phyloP scores from a whole-genome alignment of 2,888 invertebrate genomes.

The Dicycla oo region DNA sequence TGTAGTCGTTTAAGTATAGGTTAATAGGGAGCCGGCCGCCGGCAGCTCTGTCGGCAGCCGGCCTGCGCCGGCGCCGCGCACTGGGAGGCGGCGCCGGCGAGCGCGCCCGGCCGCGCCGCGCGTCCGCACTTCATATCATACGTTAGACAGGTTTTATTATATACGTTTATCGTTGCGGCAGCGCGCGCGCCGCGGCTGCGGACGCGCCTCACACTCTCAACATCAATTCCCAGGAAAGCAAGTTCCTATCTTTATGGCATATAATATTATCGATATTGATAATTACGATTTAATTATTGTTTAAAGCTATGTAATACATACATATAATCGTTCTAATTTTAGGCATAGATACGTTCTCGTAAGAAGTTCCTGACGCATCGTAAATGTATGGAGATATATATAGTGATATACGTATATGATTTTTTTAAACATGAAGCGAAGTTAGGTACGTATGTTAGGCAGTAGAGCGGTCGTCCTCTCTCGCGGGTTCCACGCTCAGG shows the following conservation, averaged over 20 bases:
- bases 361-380: conserved; percentile 91
- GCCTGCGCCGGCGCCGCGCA: conserved; percentile 86
- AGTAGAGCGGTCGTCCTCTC: conserved; percentile 89
- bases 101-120: conserved; percentile 81
- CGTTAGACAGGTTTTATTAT: conserved; percentile 90
- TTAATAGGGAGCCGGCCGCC: conserved; percentile 83
- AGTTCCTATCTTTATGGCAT: conserved; percentile 91
- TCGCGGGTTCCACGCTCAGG: conserved; percentile 78
- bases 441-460: conserved; percentile 90
- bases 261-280: conserved; percentile 91
- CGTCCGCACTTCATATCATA: conserved; percentile 89
- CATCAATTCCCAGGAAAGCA: conserved; percentile 91
- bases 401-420: conserved; percentile 90
- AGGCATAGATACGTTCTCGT: conserved; percentile 91
- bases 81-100: conserved; percentile 89
- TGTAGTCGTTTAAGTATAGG: conserved; percentile 89
- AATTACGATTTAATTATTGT: conserved; percentile 91
- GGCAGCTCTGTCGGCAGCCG: conserved; percentile 70
- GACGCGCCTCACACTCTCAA: conserved; percentile 83
- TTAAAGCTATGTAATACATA: conserved; percentile 91
- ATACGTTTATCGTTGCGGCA: conserved; percentile 88
- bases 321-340: conserved; percentile 91
- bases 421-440: conserved; percentile 90
- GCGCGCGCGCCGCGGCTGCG: conserved; percentile 84
- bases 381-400: conserved; percentile 91